Conservation (phyloP, 2,113 vertebrate species). For the Lamprotornis superbus region DNA sequence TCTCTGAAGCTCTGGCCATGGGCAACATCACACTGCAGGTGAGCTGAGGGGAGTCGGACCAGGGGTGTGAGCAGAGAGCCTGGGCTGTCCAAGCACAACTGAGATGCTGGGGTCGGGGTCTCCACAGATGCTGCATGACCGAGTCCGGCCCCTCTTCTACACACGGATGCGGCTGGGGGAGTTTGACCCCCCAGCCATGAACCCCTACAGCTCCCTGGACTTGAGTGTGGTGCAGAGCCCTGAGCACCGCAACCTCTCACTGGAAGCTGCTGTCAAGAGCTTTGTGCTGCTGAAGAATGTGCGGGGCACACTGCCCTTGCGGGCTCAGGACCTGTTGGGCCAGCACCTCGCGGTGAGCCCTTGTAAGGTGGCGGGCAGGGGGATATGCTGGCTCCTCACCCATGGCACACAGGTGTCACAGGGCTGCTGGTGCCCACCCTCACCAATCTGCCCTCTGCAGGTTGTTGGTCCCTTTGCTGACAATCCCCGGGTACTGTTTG, state of each 20-base stretch:
- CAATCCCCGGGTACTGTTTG: constrained; percentile 46
- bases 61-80: fast-evolving
- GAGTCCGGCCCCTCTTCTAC: constrained; percentile 65
- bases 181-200: constrained; percentile 68
- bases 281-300: constrained; percentile 70
- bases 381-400: fast-evolving
- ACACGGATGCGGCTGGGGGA: constrained; percentile 67
- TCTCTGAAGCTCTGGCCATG: constrained; percentile 46
- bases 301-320: constrained; percentile 18
- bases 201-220: constrained; percentile 59
- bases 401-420: fast-evolving
- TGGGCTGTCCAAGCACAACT: fast-evolving
- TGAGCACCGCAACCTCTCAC: constrained; percentile 31
- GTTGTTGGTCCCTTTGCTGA: constrained; percentile 70
- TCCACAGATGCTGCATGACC: constrained; percentile 40
- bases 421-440: neutral
- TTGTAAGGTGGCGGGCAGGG: fast-evolving
- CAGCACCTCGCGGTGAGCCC: constrained; percentile 41
- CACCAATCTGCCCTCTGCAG: neutral
- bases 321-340: neutral
- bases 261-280: constrained; percentile 67
- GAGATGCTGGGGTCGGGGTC: neutral
- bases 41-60: fast-evolving
- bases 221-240: constrained; percentile 46
- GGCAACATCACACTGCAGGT: constrained; percentile 69